Base-by-base conservation (phyloP, 1,140 invertebrate genomes). In the Papilio polyxenes region DNA sequence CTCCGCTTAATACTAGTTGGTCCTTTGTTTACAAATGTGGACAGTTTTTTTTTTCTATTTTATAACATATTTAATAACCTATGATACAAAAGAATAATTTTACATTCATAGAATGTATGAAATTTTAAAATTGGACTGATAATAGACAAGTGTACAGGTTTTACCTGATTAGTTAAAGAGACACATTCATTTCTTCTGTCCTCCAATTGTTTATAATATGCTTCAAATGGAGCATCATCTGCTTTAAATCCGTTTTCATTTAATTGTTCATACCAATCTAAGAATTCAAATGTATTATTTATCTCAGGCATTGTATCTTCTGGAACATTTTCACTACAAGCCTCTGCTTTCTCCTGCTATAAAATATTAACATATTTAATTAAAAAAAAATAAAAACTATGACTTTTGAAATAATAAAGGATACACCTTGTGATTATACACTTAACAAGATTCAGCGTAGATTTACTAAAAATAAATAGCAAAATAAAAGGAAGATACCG, bases 181-280 rank as follows among this genome's bases (percentile, higher is more conserved):
- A 96, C 93, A 94, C 97, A 98, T 88, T 98, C 97, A 62, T 95
- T 93, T 84, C 96, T 95, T 81, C 97, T 95, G 20, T 95, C 94
- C 84, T 96, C 95, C 74, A 98, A 89, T 88, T 98, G 96, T 65
- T 96, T 95, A 56, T 97, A 95, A 91, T 98, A 98, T 9, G 94
- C 95, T 83, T 95, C 95, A 89, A 96, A 97, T 8, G 96, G 95
- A 3, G 92, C 89, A 92, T 97, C 96, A 87, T 96, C 95, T 82
- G 95, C 94, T 82, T 96, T 95, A 8, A 96, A 91, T 85, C 96
- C 95, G 78, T 95, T 95, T 81, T 96, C 95, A 92, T 97, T 96
- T 31, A 97, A 91, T 53, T 91, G 92, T 20, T 96, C 95, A 93
- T 97, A 97, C 96, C 96, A 97, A 51, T 96, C 94, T 65, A 97